These are phyloP conservation scores for Bombycilla garrulus DNA, from an alignment of 2,113 vertebrate species.

Conservation along the genomic window DNA sequence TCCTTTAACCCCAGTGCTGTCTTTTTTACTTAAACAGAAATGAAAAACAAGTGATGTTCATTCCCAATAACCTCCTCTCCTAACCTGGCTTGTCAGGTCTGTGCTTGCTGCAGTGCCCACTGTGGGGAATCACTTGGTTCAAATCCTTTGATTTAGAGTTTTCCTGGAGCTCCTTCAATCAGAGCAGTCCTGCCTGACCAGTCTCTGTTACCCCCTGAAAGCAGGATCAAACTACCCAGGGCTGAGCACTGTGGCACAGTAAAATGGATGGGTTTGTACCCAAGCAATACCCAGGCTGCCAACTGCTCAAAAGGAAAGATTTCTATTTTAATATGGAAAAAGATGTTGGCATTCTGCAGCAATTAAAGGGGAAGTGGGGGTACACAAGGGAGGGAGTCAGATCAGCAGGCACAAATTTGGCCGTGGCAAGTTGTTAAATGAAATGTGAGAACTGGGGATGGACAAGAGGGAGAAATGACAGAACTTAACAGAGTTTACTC, in stretches of 20 bases:
- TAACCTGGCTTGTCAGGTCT: neutral
- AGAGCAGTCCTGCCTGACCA: neutral
- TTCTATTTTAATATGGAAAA: neutral
- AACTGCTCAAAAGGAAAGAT: neutral
- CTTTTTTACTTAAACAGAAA: neutral
- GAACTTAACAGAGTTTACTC: neutral
- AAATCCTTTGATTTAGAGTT: neutral
- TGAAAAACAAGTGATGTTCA: neutral
- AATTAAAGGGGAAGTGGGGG: neutral
- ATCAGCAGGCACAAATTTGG: neutral
- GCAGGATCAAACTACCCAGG: neutral
- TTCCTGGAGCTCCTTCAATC: neutral
- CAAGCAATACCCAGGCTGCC: neutral
- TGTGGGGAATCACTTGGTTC: neutral
- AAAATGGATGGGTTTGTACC: neutral
- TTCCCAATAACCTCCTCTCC: neutral
- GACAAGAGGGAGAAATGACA: neutral
- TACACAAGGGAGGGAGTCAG: neutral
- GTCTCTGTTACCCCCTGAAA: neutral
- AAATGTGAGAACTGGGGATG: neutral
- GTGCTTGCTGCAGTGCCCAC: neutral
- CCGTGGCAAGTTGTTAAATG: neutral
- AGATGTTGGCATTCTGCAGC: neutral
- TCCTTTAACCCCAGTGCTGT: neutral
- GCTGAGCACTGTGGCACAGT: neutral